Base-by-base conservation (phyloP, 37 sponge, comb jelly and placozoan genomes). In the Ephydatia muelleri region DNA sequence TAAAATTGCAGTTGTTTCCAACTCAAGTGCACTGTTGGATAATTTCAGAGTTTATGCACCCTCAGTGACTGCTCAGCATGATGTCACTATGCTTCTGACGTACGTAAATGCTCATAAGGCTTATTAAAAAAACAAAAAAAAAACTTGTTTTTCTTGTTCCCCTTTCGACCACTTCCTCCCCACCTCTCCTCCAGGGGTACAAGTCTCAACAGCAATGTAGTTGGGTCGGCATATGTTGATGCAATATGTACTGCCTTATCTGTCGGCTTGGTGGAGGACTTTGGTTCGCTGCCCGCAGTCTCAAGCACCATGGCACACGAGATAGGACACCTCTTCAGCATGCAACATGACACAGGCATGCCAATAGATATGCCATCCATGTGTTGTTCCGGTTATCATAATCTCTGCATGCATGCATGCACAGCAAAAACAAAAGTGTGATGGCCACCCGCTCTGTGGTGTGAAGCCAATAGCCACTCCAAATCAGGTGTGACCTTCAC, bases 321-420 rank as follows among this genome's bases (percentile, higher is more conserved):
- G 26, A 43, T 94, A 74, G 95, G 95, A 4, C 95, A 94, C 74
- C 83, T 84, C 36, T 88, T 91, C 37, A 82, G 86, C 80, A 91
- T 94, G 89, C 21, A 65, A 29, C 95, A 94, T 67, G 94, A 93
- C 77, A 88, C 86, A 40, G 89, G 71, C 14, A 66, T 43, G 43
- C 6, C 43, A 6, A 43, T 6, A 43, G 43, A 6, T 6, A 43
- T 43, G 3, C 43, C 43, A 43, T n/a, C n/a, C n/a, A n/a, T n/a
- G n/a, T n/a, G n/a, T n/a, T n/a, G n/a, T n/a, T n/a, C n/a, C n/a
- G n/a, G n/a, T n/a, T n/a, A n/a, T n/a, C n/a, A n/a, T n/a, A n/a
- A n/a, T n/a, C n/a, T n/a, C n/a, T n/a, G n/a, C n/a, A n/a, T n/a
- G n/a, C n/a, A n/a, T n/a, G n/a, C n/a, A n/a, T n/a, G n/a, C n/a